Percentiles rank a stretch among this genome's conserved stretches.
Evolutionary conservation across 2,797 vertebrate species (phyloP).

Genomic region (Muscicapa comitata): DNA sequence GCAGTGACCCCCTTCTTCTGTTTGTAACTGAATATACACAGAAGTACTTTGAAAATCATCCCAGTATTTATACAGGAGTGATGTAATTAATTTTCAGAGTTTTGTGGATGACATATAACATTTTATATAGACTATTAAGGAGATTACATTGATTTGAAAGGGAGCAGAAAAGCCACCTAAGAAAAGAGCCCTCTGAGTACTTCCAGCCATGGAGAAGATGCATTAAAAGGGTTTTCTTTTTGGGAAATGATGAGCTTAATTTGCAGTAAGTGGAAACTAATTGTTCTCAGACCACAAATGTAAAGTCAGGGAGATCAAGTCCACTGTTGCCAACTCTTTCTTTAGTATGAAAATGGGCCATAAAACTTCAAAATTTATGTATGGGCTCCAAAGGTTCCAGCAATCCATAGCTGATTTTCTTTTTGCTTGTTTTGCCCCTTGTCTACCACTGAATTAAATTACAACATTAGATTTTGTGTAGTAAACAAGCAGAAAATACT

Average conservation of each 20-base stretch:
- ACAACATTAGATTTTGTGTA: background rate
- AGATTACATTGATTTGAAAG: background rate
- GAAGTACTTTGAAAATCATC: constrained; percentile 27
- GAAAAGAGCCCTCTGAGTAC: background rate
- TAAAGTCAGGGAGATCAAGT: background rate
- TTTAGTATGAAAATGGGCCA: background rate
- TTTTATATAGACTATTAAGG: constrained; percentile 36
- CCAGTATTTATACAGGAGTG: constrained; percentile 29
- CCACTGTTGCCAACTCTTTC: background rate
- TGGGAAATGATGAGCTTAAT: background rate
- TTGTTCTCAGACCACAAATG: background rate
- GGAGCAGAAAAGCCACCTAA: background rate
- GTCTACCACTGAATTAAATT: background rate
- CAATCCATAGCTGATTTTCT: background rate
- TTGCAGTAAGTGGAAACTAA: background rate
- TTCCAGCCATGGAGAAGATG: background rate
- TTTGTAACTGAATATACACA: constrained; percentile 21
- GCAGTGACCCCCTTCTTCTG: background rate
- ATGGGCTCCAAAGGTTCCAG: background rate
- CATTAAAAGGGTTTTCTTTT: background rate
- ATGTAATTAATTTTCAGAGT: constrained; percentile 16
- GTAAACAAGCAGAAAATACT: background rate
- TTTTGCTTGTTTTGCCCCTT: background rate
- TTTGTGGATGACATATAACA: background rate
- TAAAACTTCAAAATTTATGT: background rate